Base-by-base conservation (phyloP, 2,797 vertebrate species). In the Hapalemur alaotrensis region DNA sequence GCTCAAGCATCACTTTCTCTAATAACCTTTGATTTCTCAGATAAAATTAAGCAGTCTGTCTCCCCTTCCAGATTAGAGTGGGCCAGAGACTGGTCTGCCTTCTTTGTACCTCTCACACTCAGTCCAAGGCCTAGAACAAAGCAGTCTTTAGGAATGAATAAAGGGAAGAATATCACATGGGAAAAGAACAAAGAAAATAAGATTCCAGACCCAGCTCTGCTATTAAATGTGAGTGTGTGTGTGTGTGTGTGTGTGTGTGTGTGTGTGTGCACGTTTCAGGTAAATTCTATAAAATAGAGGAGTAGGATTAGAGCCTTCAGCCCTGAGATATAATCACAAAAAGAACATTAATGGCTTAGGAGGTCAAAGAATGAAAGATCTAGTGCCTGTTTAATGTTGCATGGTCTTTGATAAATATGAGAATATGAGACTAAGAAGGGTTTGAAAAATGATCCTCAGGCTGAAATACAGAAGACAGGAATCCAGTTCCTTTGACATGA, bases 171-270 rank as follows among this genome's bases (percentile, higher is more conserved):
- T 63, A 73, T 67, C 80, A 57, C 32, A 32, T 14, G 28, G 20
- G 14, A 28, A 41, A 95, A 95, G 79, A 94, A 81, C 69, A 22
- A 72, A 87, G 35, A 83, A 93, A 86, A 72, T 5, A 82, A 54
- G 52, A 79, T 90, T 86, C 18, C 52, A 80, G 35, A 75, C 28
- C 41, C 4, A 73, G 32, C 7, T 81, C 18, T 54, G 5, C 43
- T 85, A 73, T 67, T 69, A 69, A 81, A 32, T 76, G 20, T 81
- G 52, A 38, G 14, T 15, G 46, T 63, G 43, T 12, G 50, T 52
- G 18, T 75, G 69, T 76, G 22, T 80, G 1, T 81, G 23, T 43
- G 25, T 32, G 57, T 59, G 57, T 73, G 32, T 2, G 35, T 41
- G 11, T 50, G 69, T 76, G 38, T 75, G 35, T 80, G 12, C 52